These are phyloP conservation scores for Manis crassicaudata DNA, from an alignment of 2,797 vertebrate genomes.

Conservation along the genomic window DNA sequence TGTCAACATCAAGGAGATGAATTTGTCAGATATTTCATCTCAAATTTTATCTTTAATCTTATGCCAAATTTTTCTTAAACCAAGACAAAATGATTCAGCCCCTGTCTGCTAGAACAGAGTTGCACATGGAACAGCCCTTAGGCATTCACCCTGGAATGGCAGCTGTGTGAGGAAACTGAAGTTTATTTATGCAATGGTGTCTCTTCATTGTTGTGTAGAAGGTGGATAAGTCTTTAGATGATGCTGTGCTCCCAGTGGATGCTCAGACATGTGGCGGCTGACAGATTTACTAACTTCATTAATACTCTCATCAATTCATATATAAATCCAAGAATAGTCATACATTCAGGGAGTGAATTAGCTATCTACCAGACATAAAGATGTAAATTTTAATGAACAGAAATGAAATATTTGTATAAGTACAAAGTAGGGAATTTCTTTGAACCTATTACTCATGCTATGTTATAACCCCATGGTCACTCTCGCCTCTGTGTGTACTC, in stretches of 20 bases:
- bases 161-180: not conserved
- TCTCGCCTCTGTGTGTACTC: not conserved
- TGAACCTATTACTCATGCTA: not conserved
- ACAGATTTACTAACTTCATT: not conserved
- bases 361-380: not conserved
- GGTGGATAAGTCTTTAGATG: not conserved
- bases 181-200: not conserved
- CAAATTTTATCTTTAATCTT: constrained; percentile 47
- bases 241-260: rapidly evolving
- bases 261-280: not conserved
- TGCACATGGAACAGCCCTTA: not conserved
- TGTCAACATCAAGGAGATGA: constrained; percentile 59
- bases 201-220: not conserved
- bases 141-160: not conserved
- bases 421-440: not conserved
- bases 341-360: not conserved
- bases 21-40: constrained; percentile 12
- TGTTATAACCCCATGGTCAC: too few species aligned
- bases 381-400: not conserved
- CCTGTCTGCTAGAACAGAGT: not conserved
- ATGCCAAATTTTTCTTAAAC: constrained; percentile 55
- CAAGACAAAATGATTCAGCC: not conserved
- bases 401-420: not conserved
- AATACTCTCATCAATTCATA: not conserved
- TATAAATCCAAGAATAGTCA: not conserved